phyloP scores from a whole-genome alignment of 2,888 invertebrate species.

The Erebia epiphron region DNA sequence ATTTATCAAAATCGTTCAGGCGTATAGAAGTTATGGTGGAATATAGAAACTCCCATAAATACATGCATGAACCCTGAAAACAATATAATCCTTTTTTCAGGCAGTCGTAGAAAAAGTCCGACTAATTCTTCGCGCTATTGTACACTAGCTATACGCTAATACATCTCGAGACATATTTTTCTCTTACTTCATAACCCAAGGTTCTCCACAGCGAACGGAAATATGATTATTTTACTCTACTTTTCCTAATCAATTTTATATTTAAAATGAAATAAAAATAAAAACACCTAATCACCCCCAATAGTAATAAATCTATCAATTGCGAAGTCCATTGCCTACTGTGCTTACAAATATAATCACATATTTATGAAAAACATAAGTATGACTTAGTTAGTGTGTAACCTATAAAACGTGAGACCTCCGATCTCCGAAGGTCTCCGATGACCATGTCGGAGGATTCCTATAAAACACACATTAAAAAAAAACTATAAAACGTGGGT shows the following conservation, averaged over 20 bases:
- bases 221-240: background rate
- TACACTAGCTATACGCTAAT: no score
- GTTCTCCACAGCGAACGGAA: background rate
- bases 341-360: constrained; percentile 2
- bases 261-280: background rate
- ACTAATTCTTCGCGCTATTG: no score
- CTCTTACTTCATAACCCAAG: background rate
- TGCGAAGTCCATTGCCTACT: background rate
- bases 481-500: background rate
- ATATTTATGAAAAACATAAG: constrained; percentile 1
- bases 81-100: no score
- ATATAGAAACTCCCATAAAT: no score
- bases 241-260: background rate
- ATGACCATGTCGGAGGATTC: no score
- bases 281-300: background rate
- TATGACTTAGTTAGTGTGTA: background rate
- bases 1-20: no score
- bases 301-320: constrained; percentile 12
- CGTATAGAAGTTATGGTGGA: no score
- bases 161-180: no score
- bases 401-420: background rate
- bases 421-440: no score
- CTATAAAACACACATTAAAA: no score
- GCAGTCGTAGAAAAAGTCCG: no score
- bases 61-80: no score